Evolutionary conservation across 2,888 invertebrate genomes (phyloP).

Genomic region (Limnephilus rhombicus): DNA sequence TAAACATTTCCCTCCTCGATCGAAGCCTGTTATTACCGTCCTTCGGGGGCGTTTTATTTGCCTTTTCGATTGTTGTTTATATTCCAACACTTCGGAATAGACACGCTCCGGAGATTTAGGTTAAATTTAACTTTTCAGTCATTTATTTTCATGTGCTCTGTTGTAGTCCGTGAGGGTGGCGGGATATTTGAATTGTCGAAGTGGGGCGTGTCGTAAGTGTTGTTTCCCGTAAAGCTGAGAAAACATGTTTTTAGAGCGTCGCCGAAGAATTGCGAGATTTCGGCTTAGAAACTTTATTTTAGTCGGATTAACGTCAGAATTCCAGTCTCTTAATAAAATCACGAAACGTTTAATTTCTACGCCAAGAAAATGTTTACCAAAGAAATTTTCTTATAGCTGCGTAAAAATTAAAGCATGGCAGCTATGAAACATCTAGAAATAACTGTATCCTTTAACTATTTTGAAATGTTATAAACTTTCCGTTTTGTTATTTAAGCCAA

Average conservation of each 20-base stretch:
- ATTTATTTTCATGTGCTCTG: conserved; percentile 7
- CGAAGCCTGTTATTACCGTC: conserved; percentile 45
- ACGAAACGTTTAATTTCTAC: conserved; percentile 16
- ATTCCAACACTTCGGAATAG: not conserved
- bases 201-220: not conserved
- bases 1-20: conserved; percentile 40
- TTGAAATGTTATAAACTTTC: not conserved
- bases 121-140: conserved; percentile 18
- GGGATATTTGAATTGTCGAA: conserved; percentile 32
- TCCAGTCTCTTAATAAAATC: conserved; percentile 10
- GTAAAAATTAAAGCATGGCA: not conserved
- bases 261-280: conserved; percentile 18
- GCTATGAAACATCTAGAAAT: not conserved
- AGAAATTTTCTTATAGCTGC: not conserved
- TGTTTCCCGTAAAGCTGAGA: conserved; percentile 9
- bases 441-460: not conserved
- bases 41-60: conserved; percentile 42
- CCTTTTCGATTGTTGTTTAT: conserved; percentile 42
- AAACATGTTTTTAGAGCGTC: conserved; percentile 40
- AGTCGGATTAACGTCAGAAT: not conserved
- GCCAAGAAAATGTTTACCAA: not conserved
- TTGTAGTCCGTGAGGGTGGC: not conserved
- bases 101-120: conserved; percentile 30
- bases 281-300: not conserved
- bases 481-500: not conserved